Evolutionary conservation across 2,888 invertebrate species (phyloP).

Genomic region (Drosophila recens): DNA sequence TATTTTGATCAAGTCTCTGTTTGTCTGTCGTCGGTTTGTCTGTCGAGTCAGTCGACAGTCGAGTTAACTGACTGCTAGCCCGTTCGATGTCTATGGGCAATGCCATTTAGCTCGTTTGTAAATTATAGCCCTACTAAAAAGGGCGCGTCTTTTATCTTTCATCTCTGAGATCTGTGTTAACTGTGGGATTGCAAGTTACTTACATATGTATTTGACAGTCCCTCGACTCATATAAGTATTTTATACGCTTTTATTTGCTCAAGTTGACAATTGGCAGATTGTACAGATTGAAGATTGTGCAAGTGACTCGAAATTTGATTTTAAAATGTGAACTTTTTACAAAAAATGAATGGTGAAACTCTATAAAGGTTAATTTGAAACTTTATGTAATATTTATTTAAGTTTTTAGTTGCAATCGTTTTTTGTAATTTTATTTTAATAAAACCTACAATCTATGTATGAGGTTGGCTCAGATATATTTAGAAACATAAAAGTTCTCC

Average conservation of each 20-base stretch:
- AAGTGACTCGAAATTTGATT: conserved; percentile 27
- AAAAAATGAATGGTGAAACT: conserved; percentile 7
- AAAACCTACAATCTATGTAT: no score
- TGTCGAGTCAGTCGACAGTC: conserved; percentile 7
- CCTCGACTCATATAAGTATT: not conserved
- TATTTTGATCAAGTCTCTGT: conserved; percentile 34
- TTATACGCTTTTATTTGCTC: conserved; percentile 28
- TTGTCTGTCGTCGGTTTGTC: conserved; percentile 32
- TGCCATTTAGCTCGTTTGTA: conserved; percentile 41
- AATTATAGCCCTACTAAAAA: conserved; percentile 10
- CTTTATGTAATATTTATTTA: no score
- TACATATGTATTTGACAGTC: conserved; percentile 16
- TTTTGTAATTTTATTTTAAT: no score
- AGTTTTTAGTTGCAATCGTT: no score
- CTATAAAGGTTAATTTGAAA: no score
- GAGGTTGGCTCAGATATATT: no score
- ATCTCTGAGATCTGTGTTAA: conserved; percentile 28
- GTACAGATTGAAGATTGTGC: conserved; percentile 33
- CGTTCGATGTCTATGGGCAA: conserved; percentile 54
- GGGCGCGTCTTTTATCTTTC: conserved; percentile 41
- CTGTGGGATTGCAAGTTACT: conserved; percentile 16
- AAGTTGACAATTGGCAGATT: conserved; percentile 20
- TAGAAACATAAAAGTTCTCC: no score
- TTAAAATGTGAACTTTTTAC: conserved; percentile 26
- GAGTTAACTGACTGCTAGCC: conserved; percentile 19